Percentiles rank a stretch among this genome's conserved stretches.
phyloP scores from a whole-genome alignment of 2,113 vertebrate species.

The Hydropotes inermis region DNA sequence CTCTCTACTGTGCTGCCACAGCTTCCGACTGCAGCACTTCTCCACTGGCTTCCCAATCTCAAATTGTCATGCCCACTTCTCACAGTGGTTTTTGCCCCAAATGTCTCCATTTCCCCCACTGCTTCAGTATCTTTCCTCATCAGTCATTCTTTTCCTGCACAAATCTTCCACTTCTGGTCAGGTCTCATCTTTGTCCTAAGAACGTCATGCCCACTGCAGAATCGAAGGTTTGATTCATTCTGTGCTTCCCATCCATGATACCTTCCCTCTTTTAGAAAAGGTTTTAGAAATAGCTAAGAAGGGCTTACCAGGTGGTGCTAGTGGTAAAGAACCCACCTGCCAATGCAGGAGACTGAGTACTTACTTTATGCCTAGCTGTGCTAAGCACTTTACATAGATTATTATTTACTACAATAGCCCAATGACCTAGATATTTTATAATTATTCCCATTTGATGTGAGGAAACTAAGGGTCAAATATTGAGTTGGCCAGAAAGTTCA shows the following conservation, averaged over 20 bases:
- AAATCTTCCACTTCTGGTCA: neutral
- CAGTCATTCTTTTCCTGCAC: neutral
- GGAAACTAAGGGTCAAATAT: neutral
- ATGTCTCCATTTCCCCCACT: neutral
- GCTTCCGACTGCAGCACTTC: neutral
- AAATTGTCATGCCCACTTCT: neutral
- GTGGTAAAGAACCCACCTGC: neutral
- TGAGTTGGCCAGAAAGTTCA: neutral
- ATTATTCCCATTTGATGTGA: neutral
- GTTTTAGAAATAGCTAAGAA: neutral
- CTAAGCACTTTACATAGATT: neutral
- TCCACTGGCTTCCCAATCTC: neutral
- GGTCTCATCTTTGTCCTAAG: neutral
- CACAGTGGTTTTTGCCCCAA: neutral
- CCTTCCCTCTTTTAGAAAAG: neutral
- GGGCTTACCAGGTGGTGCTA: neutral
- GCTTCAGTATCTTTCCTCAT: neutral
- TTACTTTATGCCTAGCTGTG: neutral
- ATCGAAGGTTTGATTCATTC: neutral
- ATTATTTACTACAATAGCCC: neutral
- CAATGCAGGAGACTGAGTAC: neutral
- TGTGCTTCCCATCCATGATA: neutral
- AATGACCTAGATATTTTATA: neutral
- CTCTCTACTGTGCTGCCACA: neutral
- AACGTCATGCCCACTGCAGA: neutral